A percentile compares a stretch with the other conserved stretches of the same genome.
phyloP scores from a whole-genome alignment of 2,888 invertebrate species.

The Leucania comma region DNA sequence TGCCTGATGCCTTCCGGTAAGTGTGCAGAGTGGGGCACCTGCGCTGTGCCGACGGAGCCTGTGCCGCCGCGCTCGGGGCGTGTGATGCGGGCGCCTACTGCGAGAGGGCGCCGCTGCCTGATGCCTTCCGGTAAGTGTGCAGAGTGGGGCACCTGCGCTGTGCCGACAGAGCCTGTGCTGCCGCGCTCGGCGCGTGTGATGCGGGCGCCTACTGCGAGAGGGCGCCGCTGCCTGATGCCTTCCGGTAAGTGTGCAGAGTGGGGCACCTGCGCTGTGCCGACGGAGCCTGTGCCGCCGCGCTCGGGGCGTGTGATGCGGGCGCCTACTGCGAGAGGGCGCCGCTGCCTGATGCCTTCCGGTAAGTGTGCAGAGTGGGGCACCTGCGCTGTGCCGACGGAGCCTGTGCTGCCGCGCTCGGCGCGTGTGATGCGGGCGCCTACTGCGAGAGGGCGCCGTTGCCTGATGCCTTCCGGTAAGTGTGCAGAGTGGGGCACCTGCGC shows the following conservation, averaged over 20 bases:
- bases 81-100: constrained; percentile 83
- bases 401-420: no score
- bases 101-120: constrained; percentile 65
- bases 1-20: constrained; percentile 84
- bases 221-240: no score
- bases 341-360: constrained; percentile 84
- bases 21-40: constrained; percentile 72
- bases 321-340: constrained; percentile 82
- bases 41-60: no score
- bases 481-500: no score
- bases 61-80: no score
- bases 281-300: constrained; percentile 92
- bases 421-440: constrained; percentile 81
- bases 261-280: no score
- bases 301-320: constrained; percentile 91
- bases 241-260: no score
- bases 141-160: no score
- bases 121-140: no score
- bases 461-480: no score
- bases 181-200: constrained; percentile 88
- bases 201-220: no score
- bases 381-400: no score
- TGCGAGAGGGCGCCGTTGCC: constrained; percentile 72
- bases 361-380: constrained; percentile 73
- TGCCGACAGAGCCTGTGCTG: constrained; percentile 76